These are phyloP conservation scores for Coboldia fuscipes DNA, from an alignment of 1,140 invertebrate genomes.

Conservation along the genomic window DNA sequence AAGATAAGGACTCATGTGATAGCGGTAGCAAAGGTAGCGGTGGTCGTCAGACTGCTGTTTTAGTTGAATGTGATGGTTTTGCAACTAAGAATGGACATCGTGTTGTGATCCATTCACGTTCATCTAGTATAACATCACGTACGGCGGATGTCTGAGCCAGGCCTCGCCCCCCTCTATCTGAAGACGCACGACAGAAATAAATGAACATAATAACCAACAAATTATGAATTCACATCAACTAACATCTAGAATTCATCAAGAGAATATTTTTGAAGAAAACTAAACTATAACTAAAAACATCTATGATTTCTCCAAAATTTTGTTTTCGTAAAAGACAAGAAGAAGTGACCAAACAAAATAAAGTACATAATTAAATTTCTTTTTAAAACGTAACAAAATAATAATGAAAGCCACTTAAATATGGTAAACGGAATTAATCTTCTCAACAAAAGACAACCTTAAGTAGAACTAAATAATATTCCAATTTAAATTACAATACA, in stretches of 20 bases:
- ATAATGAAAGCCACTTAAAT: too few relatives aligned
- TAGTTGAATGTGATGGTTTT: slow-evolving; percentile 61
- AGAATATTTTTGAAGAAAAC: too few relatives aligned
- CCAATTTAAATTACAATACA: neutral
- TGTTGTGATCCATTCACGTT: slow-evolving; percentile 71
- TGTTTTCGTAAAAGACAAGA: too few relatives aligned
- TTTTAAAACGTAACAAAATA: neutral
- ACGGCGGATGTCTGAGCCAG: slow-evolving; percentile 59
- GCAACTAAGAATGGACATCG: slow-evolving; percentile 67
- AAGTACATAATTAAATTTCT: neutral
- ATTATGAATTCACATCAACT: neutral
- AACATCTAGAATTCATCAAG: too few relatives aligned
- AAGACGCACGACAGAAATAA: slow-evolving; percentile 22
- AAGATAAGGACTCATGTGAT: slow-evolving; percentile 3
- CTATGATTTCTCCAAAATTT: neutral
- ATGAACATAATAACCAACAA: neutral
- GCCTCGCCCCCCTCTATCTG: slow-evolving; percentile 30
- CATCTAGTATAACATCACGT: slow-evolving; percentile 54
- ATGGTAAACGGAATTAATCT: neutral
- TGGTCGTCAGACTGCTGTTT: slow-evolving; percentile 48
- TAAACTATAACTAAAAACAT: neutral
- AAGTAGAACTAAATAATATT: neutral
- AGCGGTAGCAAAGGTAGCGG: slow-evolving; percentile 11
- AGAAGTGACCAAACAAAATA: neutral
- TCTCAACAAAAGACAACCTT: neutral